Evolutionary conservation across 2,888 invertebrate genomes (phyloP).

Genomic region (Chymomyza fuscimana): DNA sequence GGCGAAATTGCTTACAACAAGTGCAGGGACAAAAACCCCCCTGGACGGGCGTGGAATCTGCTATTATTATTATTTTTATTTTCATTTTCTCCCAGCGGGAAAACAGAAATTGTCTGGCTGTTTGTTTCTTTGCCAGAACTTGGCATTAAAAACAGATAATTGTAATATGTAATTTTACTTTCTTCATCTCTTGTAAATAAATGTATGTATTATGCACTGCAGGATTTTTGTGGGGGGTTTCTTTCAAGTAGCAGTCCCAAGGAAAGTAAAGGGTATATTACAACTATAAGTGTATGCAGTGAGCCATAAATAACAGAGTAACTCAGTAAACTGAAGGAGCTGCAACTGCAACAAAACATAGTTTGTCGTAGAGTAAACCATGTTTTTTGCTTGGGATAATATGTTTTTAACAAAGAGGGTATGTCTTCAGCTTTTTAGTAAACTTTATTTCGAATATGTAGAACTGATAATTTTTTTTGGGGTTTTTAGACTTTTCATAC

Average conservation of each 20-base stretch:
- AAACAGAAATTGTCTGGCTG: conserved; percentile 7
- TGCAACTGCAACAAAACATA: too few relatives aligned
- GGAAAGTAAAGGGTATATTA: background rate
- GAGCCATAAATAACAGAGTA: background rate
- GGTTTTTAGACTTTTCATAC: too few relatives aligned
- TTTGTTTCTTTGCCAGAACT: conserved; percentile 26
- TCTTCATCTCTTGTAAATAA: background rate
- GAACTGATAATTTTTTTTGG: too few relatives aligned
- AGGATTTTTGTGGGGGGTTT: background rate
- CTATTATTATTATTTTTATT: conserved; percentile 28
- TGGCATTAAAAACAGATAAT: conserved; percentile 58
- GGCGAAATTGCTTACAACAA: conserved; percentile 63
- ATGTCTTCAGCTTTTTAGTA: too few relatives aligned
- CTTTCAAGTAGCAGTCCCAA: background rate
- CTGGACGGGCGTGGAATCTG: conserved; percentile 38
- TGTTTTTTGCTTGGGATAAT: too few relatives aligned
- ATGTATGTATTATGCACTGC: conserved; percentile 17
- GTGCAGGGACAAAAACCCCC: conserved; percentile 39
- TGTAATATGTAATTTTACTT: conserved; percentile 45
- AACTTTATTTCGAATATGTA: too few relatives aligned
- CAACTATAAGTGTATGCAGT: background rate
- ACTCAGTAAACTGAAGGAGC: background rate
- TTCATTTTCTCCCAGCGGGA: too few relatives aligned
- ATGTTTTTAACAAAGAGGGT: too few relatives aligned
- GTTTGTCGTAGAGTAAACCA: too few relatives aligned